phyloP scores from a whole-genome alignment of 2,888 invertebrate genomes.

The Smittia aterrima region DNA sequence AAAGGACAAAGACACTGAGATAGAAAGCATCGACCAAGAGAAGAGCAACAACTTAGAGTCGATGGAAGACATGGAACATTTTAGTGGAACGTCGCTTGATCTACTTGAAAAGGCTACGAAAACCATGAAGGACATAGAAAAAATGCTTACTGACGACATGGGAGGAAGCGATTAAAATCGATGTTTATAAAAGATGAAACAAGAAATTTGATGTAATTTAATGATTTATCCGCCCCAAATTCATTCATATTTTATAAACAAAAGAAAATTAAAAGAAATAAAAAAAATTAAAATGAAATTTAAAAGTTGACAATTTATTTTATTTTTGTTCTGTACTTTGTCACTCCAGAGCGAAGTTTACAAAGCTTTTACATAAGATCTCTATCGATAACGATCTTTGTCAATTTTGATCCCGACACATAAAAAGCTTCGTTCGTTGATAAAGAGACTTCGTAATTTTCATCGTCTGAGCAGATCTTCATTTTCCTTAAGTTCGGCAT shows the following conservation, averaged over 20 bases:
- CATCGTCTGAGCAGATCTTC: too few species aligned
- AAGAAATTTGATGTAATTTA: too few species aligned
- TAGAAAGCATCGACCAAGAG: neutral
- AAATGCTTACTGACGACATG: conserved; percentile 23
- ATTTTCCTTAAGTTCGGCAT: too few species aligned
- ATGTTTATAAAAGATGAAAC: neutral
- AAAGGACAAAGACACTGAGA: neutral
- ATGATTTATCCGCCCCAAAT: neutral
- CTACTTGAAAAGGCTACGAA: neutral
- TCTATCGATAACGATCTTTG: too few species aligned
- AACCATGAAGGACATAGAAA: conserved; percentile 10
- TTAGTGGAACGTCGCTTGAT: neutral
- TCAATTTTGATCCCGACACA: too few species aligned
- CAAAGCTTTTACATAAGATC: too few species aligned
- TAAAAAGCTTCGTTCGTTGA: too few species aligned
- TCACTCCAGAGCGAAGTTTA: too few species aligned
- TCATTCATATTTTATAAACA: neutral
- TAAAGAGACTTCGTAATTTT: too few species aligned
- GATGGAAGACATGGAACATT: neutral
- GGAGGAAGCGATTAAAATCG: neutral
- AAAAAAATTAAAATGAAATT: too few species aligned
- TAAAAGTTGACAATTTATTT: too few species aligned
- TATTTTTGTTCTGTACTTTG: too few species aligned
- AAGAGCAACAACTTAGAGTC: neutral
- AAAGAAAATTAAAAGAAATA: neutral